These are phyloP conservation scores for Cabera pusaria DNA, from an alignment of 2,888 invertebrate species.

Conservation along the genomic window DNA sequence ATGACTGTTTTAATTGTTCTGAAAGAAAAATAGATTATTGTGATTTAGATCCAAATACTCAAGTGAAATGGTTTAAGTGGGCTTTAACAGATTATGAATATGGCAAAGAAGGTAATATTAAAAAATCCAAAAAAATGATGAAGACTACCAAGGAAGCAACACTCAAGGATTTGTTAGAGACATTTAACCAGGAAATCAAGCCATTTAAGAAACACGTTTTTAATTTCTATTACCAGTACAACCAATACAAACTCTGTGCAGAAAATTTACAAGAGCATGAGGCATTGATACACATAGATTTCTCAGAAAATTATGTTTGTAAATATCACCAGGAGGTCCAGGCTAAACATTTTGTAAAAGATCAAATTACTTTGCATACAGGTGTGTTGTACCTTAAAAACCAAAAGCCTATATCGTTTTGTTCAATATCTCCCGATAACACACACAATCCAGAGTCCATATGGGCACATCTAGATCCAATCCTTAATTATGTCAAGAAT, in stretches of 20 bases:
- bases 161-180: neutral
- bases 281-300: conserved; percentile 28
- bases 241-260: conserved; percentile 13
- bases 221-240: conserved; percentile 16
- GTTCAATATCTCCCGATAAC: conserved; percentile 29
- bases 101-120: conserved; percentile 1
- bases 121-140: conserved; percentile 1
- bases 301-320: conserved; percentile 33
- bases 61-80: conserved; percentile 3
- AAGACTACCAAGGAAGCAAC: conserved; percentile 5
- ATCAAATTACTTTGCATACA: conserved; percentile 28
- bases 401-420: conserved; percentile 24
- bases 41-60: neutral
- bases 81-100: neutral
- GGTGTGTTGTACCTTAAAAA: conserved; percentile 27
- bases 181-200: conserved; percentile 10
- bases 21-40: neutral
- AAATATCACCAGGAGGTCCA: conserved; percentile 27
- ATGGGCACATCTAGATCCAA: conserved; percentile 24
- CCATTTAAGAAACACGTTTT: conserved; percentile 14
- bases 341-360: conserved; percentile 33
- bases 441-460: conserved; percentile 25
- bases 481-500: conserved; percentile 9
- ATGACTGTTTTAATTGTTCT: conserved; percentile 1
- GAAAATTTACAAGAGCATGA: conserved; percentile 5